Evolutionary conservation across 1,140 invertebrate genomes (phyloP), one percentile per base, ranked within the genome.

Genomic region (Adoxophyes honmai): DNA sequence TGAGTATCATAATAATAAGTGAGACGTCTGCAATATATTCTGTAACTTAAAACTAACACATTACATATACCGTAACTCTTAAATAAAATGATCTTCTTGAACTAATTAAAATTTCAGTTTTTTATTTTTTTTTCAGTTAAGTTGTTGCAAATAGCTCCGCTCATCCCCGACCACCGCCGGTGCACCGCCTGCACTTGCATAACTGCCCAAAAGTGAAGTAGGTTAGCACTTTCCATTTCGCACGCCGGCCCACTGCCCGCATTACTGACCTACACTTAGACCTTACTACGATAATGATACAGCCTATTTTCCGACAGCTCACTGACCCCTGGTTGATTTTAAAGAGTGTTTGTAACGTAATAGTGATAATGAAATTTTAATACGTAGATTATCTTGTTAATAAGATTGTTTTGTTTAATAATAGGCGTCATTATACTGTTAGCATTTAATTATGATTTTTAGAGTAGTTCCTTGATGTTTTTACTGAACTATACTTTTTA

Each of bases 181-280:
- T 78, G 78, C 78, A 78, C 42, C 55, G 59, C 18, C 42, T 48
- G 42, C 57, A 48, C 36, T 79, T 79, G 74, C 70, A 67, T 70
- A 80, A 82, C 39, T 38, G 55, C 54, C 70, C 67, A 68, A 78
- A 78, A 80, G 57, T 42, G 57, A 72, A 66, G 61, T 75, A 71
- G 65, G 71, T 66, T 73, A 71, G 69, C 61, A 78, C 79, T 82
- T 80, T 82, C 79, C 64, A 68, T 78, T 80, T 70, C 67, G 62
- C 68, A 63, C 62, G 44, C n/a, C 63, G 68, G 51, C 61, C 68
- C 55, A 59, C 39, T 67, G 66, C 68, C 66, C 70, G 70, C 64
- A 66, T 69, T 75, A 66, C 64, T 73, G 70, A 65, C 64, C 68
- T 61, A 62, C 66, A 65, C n/a, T 48, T 33, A 1, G n/a, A 48